Base-by-base conservation (phyloP, 2,888 invertebrate genomes). In the Halictus quadricinctus region DNA sequence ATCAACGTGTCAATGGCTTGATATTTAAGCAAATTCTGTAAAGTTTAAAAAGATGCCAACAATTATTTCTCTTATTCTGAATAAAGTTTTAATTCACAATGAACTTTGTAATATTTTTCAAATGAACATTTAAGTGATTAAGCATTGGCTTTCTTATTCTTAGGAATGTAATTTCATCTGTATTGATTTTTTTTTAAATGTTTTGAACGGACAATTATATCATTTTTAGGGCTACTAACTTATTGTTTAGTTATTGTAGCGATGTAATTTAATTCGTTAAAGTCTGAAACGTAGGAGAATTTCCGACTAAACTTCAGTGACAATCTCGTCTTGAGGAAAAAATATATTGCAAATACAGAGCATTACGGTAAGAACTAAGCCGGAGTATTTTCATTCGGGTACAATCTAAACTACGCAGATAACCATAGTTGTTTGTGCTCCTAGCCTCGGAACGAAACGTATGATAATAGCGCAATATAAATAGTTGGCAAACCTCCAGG, bases 391-490 rank as follows among this genome's bases (percentile, higher is more conserved):
- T 72, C 70, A 75, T 80, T 66, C 36, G 5, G 21, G 10, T 54
- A 64, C 29, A 50, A 60, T 76, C 66, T 78, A 85, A 76, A 76
- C 41, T 74, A 54, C 41, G 21, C 18, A 76, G 74, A 81, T 75
- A 85, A 72, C 72, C 58, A 50, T 66, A 41, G 76, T 73, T 79
- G 80, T 81, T 88, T 81, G 58, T 76, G 79, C 76, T 36, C 66
- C 73, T 64, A 79, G 64, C 64, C 69, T 70, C 76, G 76, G 79
- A 48, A 78, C 77, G 80, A 66, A 86, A 89, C 76, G 85, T 89
- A 88, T 76, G 89, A 90, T 90, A 90, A 90, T 84, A 80, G 82
- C 18, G 84, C 85, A 79, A 87, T 89, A 88, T 90, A 90, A 90
- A 90, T 90, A 90, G 87, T 88, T 90, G 90, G 90, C 87, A 36